These are phyloP conservation scores for Scartelaos histophorus DNA, from an alignment of 2,113 vertebrate species.

Conservation along the genomic window DNA sequence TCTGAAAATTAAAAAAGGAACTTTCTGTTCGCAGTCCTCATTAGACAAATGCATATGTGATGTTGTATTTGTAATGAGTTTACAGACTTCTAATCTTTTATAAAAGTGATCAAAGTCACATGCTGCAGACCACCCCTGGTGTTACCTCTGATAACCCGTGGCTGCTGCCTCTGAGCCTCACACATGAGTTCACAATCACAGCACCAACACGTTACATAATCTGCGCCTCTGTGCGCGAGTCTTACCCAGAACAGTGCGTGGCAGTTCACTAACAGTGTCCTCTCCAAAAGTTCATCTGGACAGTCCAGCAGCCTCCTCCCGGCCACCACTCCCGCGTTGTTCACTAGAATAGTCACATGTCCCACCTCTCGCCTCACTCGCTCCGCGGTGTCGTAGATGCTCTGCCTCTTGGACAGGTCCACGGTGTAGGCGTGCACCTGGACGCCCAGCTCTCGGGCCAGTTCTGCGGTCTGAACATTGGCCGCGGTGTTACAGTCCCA, in stretches of 20 bases:
- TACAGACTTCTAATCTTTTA: constrained; percentile 23
- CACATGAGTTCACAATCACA: constrained; percentile 40
- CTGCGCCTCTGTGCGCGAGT: neutral
- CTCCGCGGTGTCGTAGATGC: constrained; percentile 74
- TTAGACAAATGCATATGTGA: neutral
- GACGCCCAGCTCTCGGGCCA: constrained; percentile 77
- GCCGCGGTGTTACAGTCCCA: constrained; percentile 83
- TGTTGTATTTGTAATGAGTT: constrained; percentile 8
- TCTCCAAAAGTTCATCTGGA: constrained; percentile 74
- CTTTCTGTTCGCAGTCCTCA: neutral
- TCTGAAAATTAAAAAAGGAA: constrained; percentile 36
- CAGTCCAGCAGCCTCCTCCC: constrained; percentile 74
- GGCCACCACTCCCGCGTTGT: constrained; percentile 75
- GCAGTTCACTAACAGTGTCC: constrained; percentile 76
- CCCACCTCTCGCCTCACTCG: constrained; percentile 65
- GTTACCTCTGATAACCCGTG: neutral
- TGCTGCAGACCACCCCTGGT: constrained; percentile 19
- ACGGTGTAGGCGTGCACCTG: constrained; percentile 77
- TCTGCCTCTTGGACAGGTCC: constrained; percentile 80
- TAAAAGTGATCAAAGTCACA: constrained; percentile 35
- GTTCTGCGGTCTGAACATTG: constrained; percentile 79
- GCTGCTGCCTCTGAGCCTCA: constrained; percentile 31
- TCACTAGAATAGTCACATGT: constrained; percentile 72
- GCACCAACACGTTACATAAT: constrained; percentile 47
- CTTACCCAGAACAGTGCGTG: constrained; percentile 80